Conservation (phyloP, 2,888 invertebrate genomes). For the Sycophila texana region DNA sequence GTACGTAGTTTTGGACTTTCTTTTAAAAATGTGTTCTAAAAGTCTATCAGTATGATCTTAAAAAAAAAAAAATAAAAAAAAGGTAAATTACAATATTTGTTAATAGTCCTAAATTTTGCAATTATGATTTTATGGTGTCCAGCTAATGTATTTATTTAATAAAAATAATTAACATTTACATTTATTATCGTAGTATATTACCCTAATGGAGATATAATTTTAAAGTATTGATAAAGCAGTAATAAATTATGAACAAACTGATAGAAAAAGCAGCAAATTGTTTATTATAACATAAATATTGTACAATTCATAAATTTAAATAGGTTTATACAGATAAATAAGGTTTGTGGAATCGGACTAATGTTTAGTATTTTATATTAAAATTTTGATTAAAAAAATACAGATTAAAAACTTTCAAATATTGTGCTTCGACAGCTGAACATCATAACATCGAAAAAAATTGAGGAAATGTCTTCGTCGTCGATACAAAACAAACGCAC, state of each 20-base stretch:
- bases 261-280: conserved; percentile 31
- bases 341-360: conserved; percentile 8
- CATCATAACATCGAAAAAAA: conserved; percentile 46
- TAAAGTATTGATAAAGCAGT: not conserved
- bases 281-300: conserved; percentile 49
- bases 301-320: conserved; percentile 36
- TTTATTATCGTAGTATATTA: conserved; percentile 6
- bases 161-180: no score
- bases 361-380: conserved; percentile 4
- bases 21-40: not conserved
- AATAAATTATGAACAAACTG: conserved; percentile 29
- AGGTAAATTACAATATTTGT: conserved; percentile 5
- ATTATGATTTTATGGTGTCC: conserved; percentile 40
- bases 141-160: conserved; percentile 6
- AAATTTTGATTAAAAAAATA: conserved; percentile 37
- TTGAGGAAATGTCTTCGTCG: conserved; percentile 1
- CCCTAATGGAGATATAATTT: not conserved
- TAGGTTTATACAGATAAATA: conserved; percentile 5
- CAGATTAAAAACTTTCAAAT: conserved; percentile 18
- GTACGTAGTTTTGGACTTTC: conserved; percentile 5
- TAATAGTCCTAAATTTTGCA: conserved; percentile 16
- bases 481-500: conserved; percentile 28
- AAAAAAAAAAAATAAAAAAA: not conserved
- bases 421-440: conserved; percentile 48
- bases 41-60: not conserved